Evolutionary conservation across 2,113 vertebrate genomes (phyloP).

Genomic region (Struthio camelus): DNA sequence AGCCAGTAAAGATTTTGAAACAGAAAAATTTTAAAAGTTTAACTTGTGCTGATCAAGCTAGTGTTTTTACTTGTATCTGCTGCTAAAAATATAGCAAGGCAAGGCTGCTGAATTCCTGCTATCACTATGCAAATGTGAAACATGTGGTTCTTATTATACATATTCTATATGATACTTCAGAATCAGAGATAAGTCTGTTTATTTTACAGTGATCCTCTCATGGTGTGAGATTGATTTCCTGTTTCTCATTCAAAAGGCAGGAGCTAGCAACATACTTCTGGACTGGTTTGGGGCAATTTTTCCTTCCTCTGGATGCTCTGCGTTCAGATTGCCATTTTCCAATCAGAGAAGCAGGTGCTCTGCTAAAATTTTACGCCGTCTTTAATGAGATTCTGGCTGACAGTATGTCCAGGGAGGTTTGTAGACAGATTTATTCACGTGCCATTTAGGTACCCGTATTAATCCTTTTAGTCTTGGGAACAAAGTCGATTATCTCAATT

Average conservation of each 20-base stretch:
- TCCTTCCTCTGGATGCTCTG: background rate
- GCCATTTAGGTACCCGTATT: background rate
- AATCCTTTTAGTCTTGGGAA: slow-evolving; percentile 14
- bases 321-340: background rate
- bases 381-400: slow-evolving; percentile 35
- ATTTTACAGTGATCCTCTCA: background rate
- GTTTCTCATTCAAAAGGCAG: background rate
- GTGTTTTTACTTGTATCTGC: background rate
- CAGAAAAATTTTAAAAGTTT: background rate
- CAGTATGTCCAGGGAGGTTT: background rate
- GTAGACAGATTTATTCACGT: background rate
- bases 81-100: background rate
- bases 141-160: background rate
- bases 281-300: background rate
- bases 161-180: background rate
- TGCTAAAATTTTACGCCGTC: slow-evolving; percentile 2
- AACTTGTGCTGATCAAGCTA: background rate
- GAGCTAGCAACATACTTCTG: background rate
- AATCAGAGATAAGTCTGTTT: background rate
- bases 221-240: background rate
- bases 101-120: background rate
- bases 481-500: background rate
- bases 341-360: background rate
- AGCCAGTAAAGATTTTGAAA: background rate
- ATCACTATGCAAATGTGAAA: background rate